Base-by-base conservation (phyloP, 2,888 invertebrate species). In the Scrobipalpa costella region DNA sequence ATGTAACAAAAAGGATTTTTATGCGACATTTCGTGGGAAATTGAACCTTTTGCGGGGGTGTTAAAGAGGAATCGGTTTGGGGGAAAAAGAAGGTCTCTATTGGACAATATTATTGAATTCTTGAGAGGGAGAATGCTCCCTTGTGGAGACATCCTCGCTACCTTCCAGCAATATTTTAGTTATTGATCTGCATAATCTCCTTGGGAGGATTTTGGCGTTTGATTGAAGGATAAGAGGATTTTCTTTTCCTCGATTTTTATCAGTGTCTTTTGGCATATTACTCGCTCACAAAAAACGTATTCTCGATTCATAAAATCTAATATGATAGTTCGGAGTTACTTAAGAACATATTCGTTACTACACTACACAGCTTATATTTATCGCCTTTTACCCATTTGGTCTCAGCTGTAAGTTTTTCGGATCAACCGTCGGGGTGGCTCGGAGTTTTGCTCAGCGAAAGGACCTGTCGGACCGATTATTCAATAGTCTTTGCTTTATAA, bases 31-130 rank as follows among this genome's bases (percentile, higher is more conserved):
- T 55, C 55, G 49, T 44, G 34, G 49, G 67, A 73, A 66, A 72
- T 72, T 73, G 67, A 66, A 69, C 68, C 67, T 70, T 72, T 68
- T 68, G 61, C 61, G 57, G 63, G 66, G 70, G 72, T 71, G 69
- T 52, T 38, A 21, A 55, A 27, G 55, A 27, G 34, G 55, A 55
- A 55, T 15, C n/a, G 13, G 7, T 34, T 17, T n/a, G 34, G 6
- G 50, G 9, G 40, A 36, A 52, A 52, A 59, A 61, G 33, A 49
- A 63, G 74, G 76, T 74, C 73, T 75, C 77, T 80, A 76, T 79
- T 76, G 81, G 71, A 75, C 79, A 78, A 79, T 79, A 78, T 82
- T 80, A 80, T 81, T 79, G 79, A 78, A 84, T 83, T 82, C 80
- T 75, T 68, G 69, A 69, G 73, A 63, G 67, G 68, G 59, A 68